Base-by-base conservation (phyloP, 2,113 vertebrate species). In the Protobothrops mucrosquamatus region DNA sequence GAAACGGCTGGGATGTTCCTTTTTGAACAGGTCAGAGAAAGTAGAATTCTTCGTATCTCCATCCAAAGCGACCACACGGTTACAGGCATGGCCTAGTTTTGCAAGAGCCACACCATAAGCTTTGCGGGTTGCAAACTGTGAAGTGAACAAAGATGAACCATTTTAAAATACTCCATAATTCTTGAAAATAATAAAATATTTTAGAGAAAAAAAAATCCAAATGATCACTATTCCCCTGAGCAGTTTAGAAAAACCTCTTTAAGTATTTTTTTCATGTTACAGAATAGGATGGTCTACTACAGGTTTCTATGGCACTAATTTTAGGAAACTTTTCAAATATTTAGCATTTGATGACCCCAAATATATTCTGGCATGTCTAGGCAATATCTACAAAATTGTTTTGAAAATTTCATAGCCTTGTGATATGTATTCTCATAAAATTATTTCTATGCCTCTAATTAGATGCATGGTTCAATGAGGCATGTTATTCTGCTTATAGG, bases 21-120 rank as follows among this genome's bases (percentile, higher is more conserved):
- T 99, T 97, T 98, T 99, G 95, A 99, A 99, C 90, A 99, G 96
- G 24, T 99, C 99, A 0, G 99, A 98, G 96, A 98, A 99, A 95
- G 99, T 99, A 91, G 98, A 98, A 94, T 99, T 99, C 96, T 99
- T 99, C 26, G 99, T 99, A 96, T 99, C 99, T 1, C 98, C 98
- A 18, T 99, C 99, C 91, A 99, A 96, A 92, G 98, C 99, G 48
- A 99, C 97, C 39, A 99, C 97, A 6, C 98, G 98, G 26, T 99
- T 98, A 0, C 98, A 99, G 95, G 98, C 98, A 2, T 98, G 98
- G 87, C 99, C 99, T 94, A 99, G 94, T 94, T 99, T 99, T 57
- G 98, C 98, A 92, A 99, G 96, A 0, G 99, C 99, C 90, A 98
- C 96, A 7, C 99, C 99, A 0, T 99, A 99, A 3, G 99, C 99